These are phyloP conservation scores for Neodiprion pinetum DNA, from an alignment of 1,140 invertebrate genomes.

Conservation along the genomic window DNA sequence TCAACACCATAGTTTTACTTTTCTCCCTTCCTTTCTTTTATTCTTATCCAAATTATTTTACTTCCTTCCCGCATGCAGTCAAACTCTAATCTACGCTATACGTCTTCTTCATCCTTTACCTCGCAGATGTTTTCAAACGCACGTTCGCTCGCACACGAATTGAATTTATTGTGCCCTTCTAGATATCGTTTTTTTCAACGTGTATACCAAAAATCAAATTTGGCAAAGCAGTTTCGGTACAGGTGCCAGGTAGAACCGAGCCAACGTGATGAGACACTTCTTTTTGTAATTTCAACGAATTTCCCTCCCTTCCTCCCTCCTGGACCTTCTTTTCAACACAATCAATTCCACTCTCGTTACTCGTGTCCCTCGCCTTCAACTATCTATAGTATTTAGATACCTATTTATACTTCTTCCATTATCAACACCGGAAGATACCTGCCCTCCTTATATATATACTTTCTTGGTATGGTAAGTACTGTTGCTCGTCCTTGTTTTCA, in stretches of 20 bases:
- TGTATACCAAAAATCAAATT: too few species aligned
- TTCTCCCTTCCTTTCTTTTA: slow-evolving; percentile 21
- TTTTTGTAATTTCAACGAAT: slow-evolving; percentile 18
- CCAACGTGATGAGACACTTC: neutral
- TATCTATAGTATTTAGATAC: too few species aligned
- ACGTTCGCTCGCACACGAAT: neutral
- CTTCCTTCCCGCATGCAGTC: slow-evolving; percentile 8
- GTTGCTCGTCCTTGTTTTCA: neutral
- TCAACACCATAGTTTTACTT: slow-evolving; percentile 7
- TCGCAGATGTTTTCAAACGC: neutral
- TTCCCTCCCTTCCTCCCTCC: neutral
- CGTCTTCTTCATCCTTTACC: slow-evolving; percentile 14
- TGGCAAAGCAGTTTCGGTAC: too few species aligned
- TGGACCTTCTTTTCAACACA: slow-evolving; percentile 13
- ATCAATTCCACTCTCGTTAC: slow-evolving; percentile 20
- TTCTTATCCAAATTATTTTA: slow-evolving; percentile 26
- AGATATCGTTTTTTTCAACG: too few species aligned
- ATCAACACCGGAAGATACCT: neutral
- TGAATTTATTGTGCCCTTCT: too few species aligned
- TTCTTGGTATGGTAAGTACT: neutral
- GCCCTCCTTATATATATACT: neutral
- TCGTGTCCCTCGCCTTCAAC: slow-evolving; percentile 1
- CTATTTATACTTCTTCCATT: neutral
- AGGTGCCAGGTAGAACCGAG: too few species aligned
- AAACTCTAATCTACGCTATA: neutral